phyloP scores from a whole-genome alignment of 2,888 invertebrate genomes.

The Amphipyra berbera region DNA sequence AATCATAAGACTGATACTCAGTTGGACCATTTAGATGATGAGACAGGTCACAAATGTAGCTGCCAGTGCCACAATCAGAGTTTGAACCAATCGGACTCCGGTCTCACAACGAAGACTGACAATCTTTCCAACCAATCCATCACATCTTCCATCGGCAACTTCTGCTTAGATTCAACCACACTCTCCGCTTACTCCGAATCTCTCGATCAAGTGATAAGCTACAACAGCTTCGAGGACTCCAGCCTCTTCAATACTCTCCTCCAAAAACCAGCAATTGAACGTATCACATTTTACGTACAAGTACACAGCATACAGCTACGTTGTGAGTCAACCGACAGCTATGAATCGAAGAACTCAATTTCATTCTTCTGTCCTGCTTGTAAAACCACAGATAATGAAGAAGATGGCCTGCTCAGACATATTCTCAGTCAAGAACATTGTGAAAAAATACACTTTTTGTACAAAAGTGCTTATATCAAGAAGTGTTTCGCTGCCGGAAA shows the following conservation, averaged over 20 bases:
- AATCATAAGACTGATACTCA: conserved; percentile 49
- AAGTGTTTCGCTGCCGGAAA: conserved; percentile 79
- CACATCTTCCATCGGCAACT: conserved; percentile 85
- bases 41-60: conserved; percentile 55
- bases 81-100: conserved; percentile 71
- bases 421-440: conserved; percentile 80
- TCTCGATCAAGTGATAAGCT: conserved; percentile 80
- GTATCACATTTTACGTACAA: conserved; percentile 84
- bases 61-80: conserved; percentile 73
- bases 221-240: conserved; percentile 82
- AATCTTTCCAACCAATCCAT: conserved; percentile 73
- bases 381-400: conserved; percentile 72
- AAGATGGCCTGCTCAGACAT: conserved; percentile 76
- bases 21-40: conserved; percentile 37
- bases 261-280: conserved; percentile 81
- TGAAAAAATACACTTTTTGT: conserved; percentile 83
- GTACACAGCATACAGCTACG: conserved; percentile 82
- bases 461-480: conserved; percentile 85
- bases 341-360: conserved; percentile 70
- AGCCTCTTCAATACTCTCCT: conserved; percentile 74
- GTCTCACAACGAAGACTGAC: conserved; percentile 71
- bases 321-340: conserved; percentile 64
- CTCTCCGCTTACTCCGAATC: conserved; percentile 84
- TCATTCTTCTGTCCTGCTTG: conserved; percentile 80
- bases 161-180: conserved; percentile 78